phyloP scores from a whole-genome alignment of 2,888 invertebrate genomes.

The Cryptosula pallasiana region DNA sequence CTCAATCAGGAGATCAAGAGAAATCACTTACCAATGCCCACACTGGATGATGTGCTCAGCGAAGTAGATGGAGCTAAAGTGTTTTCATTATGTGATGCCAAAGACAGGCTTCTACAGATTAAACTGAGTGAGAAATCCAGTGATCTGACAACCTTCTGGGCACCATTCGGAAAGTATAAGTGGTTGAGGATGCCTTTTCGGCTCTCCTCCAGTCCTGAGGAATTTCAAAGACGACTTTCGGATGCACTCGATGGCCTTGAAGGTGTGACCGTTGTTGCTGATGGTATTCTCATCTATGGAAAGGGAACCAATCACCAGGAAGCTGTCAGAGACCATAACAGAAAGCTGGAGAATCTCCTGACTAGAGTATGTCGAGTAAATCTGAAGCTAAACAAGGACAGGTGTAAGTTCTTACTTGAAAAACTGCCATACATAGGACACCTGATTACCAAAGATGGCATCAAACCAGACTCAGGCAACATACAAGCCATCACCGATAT shows the following conservation, averaged over 20 bases:
- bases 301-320: too few relatives aligned
- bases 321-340: too few relatives aligned
- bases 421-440: background rate
- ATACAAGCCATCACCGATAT: background rate
- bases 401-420: too few relatives aligned
- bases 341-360: background rate
- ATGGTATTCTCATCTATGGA: too few relatives aligned
- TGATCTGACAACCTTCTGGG: too few relatives aligned
- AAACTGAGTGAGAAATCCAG: too few relatives aligned
- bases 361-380: background rate
- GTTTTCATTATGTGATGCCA: constrained; percentile 4
- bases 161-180: constrained; percentile 26
- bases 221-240: too few relatives aligned
- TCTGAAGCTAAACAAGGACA: too few relatives aligned
- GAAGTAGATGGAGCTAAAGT: constrained; percentile 5
- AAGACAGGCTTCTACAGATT: too few relatives aligned
- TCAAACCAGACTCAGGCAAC: background rate
- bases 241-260: background rate
- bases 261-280: background rate
- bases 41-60: background rate
- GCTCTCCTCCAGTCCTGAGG: constrained; percentile 24
- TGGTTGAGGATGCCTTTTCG: constrained; percentile 24
- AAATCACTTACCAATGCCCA: constrained; percentile 8
- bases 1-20: too few relatives aligned
- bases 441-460: background rate